Conservation (phyloP, 2,797 vertebrate species). For the Fistularia tabacaria region DNA sequence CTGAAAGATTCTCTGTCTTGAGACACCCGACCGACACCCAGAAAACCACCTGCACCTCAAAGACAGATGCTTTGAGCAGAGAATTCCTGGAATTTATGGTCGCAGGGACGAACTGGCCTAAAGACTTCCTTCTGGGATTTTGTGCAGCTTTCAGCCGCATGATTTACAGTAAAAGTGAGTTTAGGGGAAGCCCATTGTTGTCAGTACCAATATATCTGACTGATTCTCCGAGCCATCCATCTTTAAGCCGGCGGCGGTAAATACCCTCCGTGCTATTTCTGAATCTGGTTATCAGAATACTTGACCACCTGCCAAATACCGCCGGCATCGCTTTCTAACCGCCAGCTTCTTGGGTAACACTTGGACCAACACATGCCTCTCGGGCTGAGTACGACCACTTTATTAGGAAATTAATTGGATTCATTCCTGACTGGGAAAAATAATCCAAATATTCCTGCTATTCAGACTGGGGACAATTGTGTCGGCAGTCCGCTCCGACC, state of each 20-base stretch:
- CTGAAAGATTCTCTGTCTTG: too few species aligned
- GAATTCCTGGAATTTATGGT: too few species aligned
- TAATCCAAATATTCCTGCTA: too few species aligned
- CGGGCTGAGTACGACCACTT: too few species aligned
- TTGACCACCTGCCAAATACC: not conserved
- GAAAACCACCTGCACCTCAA: too few species aligned
- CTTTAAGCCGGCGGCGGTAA: conserved; percentile 2
- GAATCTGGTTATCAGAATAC: conserved; percentile 1
- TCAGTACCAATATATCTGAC: not conserved
- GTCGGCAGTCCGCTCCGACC: too few species aligned
- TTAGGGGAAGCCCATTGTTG: not conserved
- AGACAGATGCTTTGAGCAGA: too few species aligned
- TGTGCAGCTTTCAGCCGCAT: not conserved
- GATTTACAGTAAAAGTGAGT: not conserved
- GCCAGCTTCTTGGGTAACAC: not conserved
- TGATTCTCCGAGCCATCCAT: not conserved
- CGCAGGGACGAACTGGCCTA: too few species aligned
- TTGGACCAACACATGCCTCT: not conserved
- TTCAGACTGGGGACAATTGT: too few species aligned
- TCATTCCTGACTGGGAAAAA: not conserved
- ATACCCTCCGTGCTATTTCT: conserved; percentile 7
- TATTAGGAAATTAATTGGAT: conserved; percentile 2
- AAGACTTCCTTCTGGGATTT: not conserved
- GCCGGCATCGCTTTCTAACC: not conserved
- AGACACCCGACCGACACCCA: too few species aligned